phyloP scores from a whole-genome alignment of 2,888 invertebrate species.

The Scrobipalpa costella region DNA sequence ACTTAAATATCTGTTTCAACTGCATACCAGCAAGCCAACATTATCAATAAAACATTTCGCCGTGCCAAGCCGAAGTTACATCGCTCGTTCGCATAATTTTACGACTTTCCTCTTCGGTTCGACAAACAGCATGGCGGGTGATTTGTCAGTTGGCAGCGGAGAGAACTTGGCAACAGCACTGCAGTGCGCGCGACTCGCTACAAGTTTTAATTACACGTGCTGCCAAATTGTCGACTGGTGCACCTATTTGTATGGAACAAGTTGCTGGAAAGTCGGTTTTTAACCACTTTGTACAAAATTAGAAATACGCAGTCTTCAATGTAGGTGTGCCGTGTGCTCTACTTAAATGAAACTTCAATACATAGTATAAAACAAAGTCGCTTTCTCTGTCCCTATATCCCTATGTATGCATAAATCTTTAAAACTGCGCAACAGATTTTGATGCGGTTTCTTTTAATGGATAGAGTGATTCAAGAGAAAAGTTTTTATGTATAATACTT shows the following conservation, averaged over 20 bases:
- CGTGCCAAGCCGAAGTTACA: background rate
- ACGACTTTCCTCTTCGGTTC: background rate
- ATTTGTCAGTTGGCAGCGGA: conserved; percentile 3
- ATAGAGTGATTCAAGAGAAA: too few relatives aligned
- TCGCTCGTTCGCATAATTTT: background rate
- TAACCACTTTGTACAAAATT: background rate
- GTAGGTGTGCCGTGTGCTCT: too few relatives aligned
- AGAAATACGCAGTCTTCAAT: too few relatives aligned
- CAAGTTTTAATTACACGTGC: conserved; percentile 13
- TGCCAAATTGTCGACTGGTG: conserved; percentile 2
- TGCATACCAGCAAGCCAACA: background rate
- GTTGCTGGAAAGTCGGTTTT: background rate
- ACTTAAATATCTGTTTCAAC: too few relatives aligned
- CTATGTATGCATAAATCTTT: too few relatives aligned
- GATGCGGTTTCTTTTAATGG: too few relatives aligned
- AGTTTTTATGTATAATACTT: too few relatives aligned
- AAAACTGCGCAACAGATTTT: too few relatives aligned
- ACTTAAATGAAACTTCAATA: too few relatives aligned
- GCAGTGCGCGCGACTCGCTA: background rate
- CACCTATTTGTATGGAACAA: background rate
- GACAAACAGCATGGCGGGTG: background rate
- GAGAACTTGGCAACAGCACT: background rate
- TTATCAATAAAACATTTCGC: conserved; percentile 1
- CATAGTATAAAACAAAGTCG: too few relatives aligned
- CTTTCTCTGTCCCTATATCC: too few relatives aligned